Percentiles rank a stretch among this genome's conserved stretches.
Conservation (phyloP, 2,113 vertebrate genomes). For the Forbesichthys papilliferus region DNA sequence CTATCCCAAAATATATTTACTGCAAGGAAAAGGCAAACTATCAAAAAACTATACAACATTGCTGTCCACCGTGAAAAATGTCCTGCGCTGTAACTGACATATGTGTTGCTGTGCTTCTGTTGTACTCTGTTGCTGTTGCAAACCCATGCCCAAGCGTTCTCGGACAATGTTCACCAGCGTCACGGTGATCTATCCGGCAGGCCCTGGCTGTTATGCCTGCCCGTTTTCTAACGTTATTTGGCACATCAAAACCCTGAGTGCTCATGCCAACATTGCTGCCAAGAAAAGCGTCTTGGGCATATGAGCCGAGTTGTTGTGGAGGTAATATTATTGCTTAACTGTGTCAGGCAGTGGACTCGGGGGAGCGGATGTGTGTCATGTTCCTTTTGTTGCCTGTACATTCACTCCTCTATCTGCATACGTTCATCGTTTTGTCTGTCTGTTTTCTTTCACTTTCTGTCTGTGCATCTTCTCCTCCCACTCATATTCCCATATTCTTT, state of each 20-base stretch:
- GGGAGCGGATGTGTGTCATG: constrained; percentile 68
- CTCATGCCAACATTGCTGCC: constrained; percentile 57
- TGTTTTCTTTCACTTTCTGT: constrained; percentile 67
- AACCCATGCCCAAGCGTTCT: constrained; percentile 52
- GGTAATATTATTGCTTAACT: constrained; percentile 62
- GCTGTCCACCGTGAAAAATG: constrained; percentile 27
- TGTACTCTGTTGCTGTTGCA: neutral
- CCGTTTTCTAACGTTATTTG: constrained; percentile 70
- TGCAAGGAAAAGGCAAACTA: neutral
- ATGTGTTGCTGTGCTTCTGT: constrained; percentile 35
- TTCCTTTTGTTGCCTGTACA: constrained; percentile 70
- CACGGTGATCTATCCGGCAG: constrained; percentile 59
- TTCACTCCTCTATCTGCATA: constrained; percentile 35
- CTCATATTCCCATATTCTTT: constrained; percentile 66
- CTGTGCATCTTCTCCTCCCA: constrained; percentile 62
- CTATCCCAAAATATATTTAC: neutral
- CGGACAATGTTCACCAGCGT: constrained; percentile 49
- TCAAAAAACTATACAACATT: constrained; percentile 47
- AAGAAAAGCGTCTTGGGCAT: constrained; percentile 60
- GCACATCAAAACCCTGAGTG: constrained; percentile 65
- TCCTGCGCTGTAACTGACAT: constrained; percentile 35
- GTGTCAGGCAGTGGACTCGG: constrained; percentile 64
- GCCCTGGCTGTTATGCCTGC: constrained; percentile 66
- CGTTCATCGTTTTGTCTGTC: constrained; percentile 43
- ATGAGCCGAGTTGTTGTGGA: constrained; percentile 62